Percentiles rank a stretch among this genome's conserved stretches.
phyloP scores from a whole-genome alignment of 2,888 invertebrate species.

The Tenthredo notha region DNA sequence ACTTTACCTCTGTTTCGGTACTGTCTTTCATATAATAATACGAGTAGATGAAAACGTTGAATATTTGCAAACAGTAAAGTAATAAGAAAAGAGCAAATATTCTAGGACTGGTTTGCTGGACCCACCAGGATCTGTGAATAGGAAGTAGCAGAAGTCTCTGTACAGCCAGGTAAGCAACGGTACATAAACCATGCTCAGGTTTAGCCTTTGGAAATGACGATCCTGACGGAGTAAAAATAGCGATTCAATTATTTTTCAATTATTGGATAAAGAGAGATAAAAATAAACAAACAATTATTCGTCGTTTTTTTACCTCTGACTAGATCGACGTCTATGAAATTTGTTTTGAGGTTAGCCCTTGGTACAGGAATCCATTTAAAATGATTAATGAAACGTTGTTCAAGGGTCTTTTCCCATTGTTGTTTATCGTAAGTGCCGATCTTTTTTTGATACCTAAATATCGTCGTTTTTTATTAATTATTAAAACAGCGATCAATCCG shows the following conservation, averaged over 20 bases:
- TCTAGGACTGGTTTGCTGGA: constrained; percentile 90
- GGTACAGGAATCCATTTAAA: constrained; percentile 90
- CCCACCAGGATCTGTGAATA: constrained; percentile 93
- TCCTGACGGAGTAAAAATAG: constrained; percentile 81
- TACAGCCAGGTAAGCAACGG: constrained; percentile 91
- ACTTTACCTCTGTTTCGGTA: constrained; percentile 80
- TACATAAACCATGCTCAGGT: constrained; percentile 93
- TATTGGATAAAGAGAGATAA: neutral
- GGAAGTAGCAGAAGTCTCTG: constrained; percentile 92
- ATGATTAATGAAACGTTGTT: constrained; percentile 93
- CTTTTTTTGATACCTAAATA: constrained; percentile 93
- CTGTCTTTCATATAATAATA: constrained; percentile 69
- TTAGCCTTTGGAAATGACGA: constrained; percentile 98
- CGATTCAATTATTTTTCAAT: constrained; percentile 56
- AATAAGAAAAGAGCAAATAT: constrained; percentile 87
- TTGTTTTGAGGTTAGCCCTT: constrained; percentile 90
- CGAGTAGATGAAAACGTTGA: constrained; percentile 82
- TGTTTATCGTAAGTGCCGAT: constrained; percentile 98
- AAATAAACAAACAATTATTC: neutral
- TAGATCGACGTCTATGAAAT: constrained; percentile 97
- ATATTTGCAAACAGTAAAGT: constrained; percentile 88
- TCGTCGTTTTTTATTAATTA: neutral
- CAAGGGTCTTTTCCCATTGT: constrained; percentile 97
- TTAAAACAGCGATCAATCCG: constrained; percentile 1
- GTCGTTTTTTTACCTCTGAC: constrained; percentile 87